A percentile compares a stretch with the other conserved stretches of the same genome.
These are phyloP conservation scores for Scleropages formosus DNA, from an alignment of 2,797 vertebrate species.

Conservation along the genomic window DNA sequence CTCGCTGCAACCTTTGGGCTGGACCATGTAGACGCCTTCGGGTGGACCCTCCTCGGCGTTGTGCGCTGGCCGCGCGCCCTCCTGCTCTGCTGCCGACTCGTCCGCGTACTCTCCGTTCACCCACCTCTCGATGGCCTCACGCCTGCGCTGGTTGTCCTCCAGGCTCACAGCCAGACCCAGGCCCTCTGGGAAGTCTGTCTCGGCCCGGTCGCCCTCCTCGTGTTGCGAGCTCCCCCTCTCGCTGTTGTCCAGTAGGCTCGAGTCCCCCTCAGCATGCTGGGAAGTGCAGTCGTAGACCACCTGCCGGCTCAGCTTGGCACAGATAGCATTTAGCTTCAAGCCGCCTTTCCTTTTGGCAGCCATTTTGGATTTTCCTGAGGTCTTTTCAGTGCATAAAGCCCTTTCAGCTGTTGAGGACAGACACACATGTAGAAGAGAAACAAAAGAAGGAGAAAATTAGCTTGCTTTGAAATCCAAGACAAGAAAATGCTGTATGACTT, in stretches of 20 bases:
- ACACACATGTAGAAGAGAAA: slow-evolving; percentile 24
- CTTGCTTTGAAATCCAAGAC: background rate
- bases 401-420: slow-evolving; percentile 83
- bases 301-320: slow-evolving; percentile 98
- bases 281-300: slow-evolving; percentile 88
- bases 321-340: slow-evolving; percentile 99
- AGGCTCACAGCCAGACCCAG: slow-evolving; percentile 75
- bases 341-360: slow-evolving; percentile 99
- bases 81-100: slow-evolving; percentile 66
- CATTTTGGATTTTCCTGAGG: slow-evolving; percentile 97
- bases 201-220: slow-evolving; percentile 62
- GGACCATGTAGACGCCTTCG: slow-evolving; percentile 95
- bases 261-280: slow-evolving; percentile 73
- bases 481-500: background rate
- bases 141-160: slow-evolving; percentile 90
- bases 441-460: slow-evolving; percentile 6
- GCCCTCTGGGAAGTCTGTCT: slow-evolving; percentile 73
- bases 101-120: slow-evolving; percentile 96
- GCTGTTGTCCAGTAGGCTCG: slow-evolving; percentile 69
- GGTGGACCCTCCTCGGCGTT: slow-evolving; percentile 79
- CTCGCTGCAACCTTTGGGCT: slow-evolving; percentile 94
- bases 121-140: slow-evolving; percentile 98
- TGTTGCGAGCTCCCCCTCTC: slow-evolving; percentile 75
- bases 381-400: slow-evolving; percentile 94
- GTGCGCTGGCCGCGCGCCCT: slow-evolving; percentile 57